Evolutionary conservation across 1,140 invertebrate species (phyloP), one percentile per base, ranked within the genome.

Genomic region (Cotesia glomerata): DNA sequence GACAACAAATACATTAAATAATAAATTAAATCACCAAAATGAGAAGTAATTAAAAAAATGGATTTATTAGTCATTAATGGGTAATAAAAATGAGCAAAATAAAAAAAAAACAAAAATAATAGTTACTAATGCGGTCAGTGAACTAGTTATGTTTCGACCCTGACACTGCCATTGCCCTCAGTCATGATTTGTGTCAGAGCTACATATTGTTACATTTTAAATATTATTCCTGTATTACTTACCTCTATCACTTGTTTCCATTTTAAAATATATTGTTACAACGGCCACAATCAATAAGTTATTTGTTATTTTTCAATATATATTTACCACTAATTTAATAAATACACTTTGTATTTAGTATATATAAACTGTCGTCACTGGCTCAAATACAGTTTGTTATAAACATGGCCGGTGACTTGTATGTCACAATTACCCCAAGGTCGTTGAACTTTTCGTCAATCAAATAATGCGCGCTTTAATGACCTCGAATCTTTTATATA

Each of bases 101-200:
- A 5, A 59, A 62, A 73, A 61, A 52, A 35, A 66, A 73, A 26
- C 26, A 16, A 35, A 56, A 51, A 73, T 64, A 64, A 72, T 71
- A 58, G 35, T 39, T 70, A 59, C 62, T 71, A 86, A 82, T 79
- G 82, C 84, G 84, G 84, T 85, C 85, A 84, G 75, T 85, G 84
- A 86, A 86, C 84, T 80, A 85, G 80, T 82, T 85, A 78, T 78
- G 78, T 83, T 84, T 78, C 84, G 84, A 86, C 84, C 84, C 84
- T 86, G 84, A 86, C 84, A 85, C 84, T 86, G 84, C 84, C 84
- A 85, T 84, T 84, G 82, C 80, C 82, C 84, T 78, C 80, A 71
- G 82, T 70, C 75, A 72, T 75, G 79, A 84, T 84, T 81, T 77
- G 76, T 80, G 80, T 84, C 81, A 80, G 69, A 72, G 68, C 76